Percentiles rank a stretch among this genome's conserved stretches.
Evolutionary conservation across 2,797 vertebrate species (phyloP).

Genomic region (Hyperoplus immaculatus): DNA sequence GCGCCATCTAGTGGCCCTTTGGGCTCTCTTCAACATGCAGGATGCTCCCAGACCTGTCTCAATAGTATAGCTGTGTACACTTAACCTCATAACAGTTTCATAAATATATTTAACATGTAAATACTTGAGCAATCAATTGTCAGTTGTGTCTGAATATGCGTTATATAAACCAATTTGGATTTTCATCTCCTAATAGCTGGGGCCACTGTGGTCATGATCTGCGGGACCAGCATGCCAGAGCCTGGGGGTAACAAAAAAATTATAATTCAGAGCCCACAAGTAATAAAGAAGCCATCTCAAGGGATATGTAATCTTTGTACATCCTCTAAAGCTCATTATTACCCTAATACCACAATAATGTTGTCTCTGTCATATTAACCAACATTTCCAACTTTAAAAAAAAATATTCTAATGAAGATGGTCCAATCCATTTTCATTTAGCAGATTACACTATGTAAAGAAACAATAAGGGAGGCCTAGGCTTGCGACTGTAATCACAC

Average conservation of each 20-base stretch:
- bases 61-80: constrained; percentile 27
- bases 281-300: constrained; percentile 80
- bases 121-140: not conserved
- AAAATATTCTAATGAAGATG: constrained; percentile 82
- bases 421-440: constrained; percentile 82
- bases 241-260: constrained; percentile 72
- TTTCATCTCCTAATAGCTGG: not conserved
- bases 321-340: constrained; percentile 87
- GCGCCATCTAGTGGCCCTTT: constrained; percentile 88
- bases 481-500: constrained; percentile 85
- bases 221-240: constrained; percentile 52
- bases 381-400: constrained; percentile 75
- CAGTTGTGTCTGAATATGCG: constrained; percentile 4
- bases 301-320: constrained; percentile 85
- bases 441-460: constrained; percentile 88
- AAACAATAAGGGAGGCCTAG: constrained; percentile 86
- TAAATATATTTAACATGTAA: not conserved
- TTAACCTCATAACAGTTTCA: constrained; percentile 30
- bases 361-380: constrained; percentile 87
- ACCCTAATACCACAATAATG: constrained; percentile 87
- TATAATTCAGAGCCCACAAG: constrained; percentile 76
- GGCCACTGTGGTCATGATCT: constrained; percentile 15
- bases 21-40: constrained; percentile 69
- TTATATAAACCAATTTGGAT: not conserved
- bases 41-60: constrained; percentile 30